Evolutionary conservation across 2,888 invertebrate species (phyloP), one percentile per base, ranked within the genome.

Genomic region (Augochlorella aurata): DNA sequence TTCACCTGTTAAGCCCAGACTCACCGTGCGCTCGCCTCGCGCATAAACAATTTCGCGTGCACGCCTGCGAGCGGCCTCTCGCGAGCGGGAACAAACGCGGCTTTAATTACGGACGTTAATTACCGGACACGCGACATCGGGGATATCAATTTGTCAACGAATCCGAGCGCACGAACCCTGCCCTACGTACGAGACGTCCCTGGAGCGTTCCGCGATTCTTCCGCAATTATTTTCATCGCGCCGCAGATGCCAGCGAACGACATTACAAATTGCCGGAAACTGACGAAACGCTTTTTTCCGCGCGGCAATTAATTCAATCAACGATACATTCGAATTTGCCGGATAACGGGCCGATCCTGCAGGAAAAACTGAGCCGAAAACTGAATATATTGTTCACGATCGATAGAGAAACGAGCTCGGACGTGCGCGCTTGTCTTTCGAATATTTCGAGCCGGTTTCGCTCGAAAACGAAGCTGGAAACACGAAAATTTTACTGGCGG

Each of bases 101-200:
- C 65, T 38, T 75, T 75, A 79, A 79, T 75, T 75, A 75, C 74
- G 49, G n/a, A 14, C 70, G 54, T 74, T 79, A 79, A 79, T 79
- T 74, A 65, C 54, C 47, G 74, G 44, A 61, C 65, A 47, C 63
- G 50, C 16, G 69, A 70, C 63, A 38, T 38, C 38, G 38, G 38
- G 69, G 69, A 79, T 79, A 74, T 79, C 75, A 75, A 66, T 79
- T 66, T 69, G 75, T 75, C 74, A 52, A 75, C 75, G 65, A 70
- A 75, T 79, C 47, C 74, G 44, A 24, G 75, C 38, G 16, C 63
- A 50, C 16, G 29, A 4, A 24, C 14, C 9, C 24, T 65, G 14
- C 9, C 14, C 50, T 47, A 12, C 61, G 47, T n/a, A 8, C 9
- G 8, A 21, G 21, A 4, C 70, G 18, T 38, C 38, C 45, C 52